Base-by-base conservation (phyloP, 1,140 invertebrate genomes). In the Drosophila lacertosa region DNA sequence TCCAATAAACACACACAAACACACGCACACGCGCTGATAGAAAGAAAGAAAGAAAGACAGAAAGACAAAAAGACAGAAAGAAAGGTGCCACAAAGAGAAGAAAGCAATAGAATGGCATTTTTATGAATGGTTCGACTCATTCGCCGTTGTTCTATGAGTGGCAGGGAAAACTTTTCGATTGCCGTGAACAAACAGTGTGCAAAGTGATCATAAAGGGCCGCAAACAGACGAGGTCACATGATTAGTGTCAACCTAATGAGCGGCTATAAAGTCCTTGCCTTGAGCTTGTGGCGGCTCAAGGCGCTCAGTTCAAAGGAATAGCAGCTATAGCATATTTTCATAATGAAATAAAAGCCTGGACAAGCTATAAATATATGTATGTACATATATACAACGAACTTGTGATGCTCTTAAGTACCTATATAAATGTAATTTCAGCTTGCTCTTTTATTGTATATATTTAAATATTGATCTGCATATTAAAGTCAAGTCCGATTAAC, bases 31-130 rank as follows among this genome's bases (percentile, higher is more conserved):
- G 26, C 26, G 6, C 7, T 29, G 2, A 26, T 6, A n/a, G n/a
- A n/a, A n/a, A n/a, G n/a, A n/a, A n/a, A n/a, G n/a, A n/a, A n/a
- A n/a, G n/a, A n/a, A n/a, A n/a, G n/a, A n/a, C n/a, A n/a, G n/a
- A n/a, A n/a, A n/a, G n/a, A n/a, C n/a, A n/a, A n/a, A n/a, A n/a
- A n/a, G n/a, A n/a, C n/a, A n/a, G 57, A 67, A 66, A 44, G 57
- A 84, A 77, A 86, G 76, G 73, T 86, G 67, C 76, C 76, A 74
- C 73, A 80, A 66, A 74, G 39, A 29, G 68, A 81, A 77, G 77
- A 81, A 88, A 81, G 81, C 77, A 77, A 69, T 77, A 83, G 74
- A 82, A 75, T 82, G 79, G 75, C 76, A 84, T 86, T 83, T 83
- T 84, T 70, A 81, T 86, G 81, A 86, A 86, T 86, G 82, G 77